Conservation (phyloP, 2,888 invertebrate species). For the Notodonta dromedarius region DNA sequence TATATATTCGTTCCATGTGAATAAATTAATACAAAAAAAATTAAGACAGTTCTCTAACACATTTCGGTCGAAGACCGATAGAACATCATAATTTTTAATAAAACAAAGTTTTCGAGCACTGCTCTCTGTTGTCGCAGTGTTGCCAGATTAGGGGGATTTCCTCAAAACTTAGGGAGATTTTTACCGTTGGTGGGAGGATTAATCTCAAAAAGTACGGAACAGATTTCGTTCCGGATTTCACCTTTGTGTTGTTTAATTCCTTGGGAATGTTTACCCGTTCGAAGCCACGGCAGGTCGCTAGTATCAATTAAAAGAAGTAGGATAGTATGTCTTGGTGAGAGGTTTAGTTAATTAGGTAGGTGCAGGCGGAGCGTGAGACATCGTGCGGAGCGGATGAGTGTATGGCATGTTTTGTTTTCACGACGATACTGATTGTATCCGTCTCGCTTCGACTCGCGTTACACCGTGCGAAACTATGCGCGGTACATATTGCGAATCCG, state of each 20-base stretch:
- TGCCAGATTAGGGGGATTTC: too few relatives aligned
- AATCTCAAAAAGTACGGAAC: not conserved
- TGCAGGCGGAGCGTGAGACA: constrained; percentile 59
- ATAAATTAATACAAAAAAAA: too few relatives aligned
- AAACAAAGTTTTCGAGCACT: too few relatives aligned
- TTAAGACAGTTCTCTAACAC: too few relatives aligned
- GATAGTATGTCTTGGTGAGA: constrained; percentile 6
- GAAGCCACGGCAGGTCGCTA: not conserved
- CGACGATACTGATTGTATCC: constrained; percentile 37
- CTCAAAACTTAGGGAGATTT: too few relatives aligned
- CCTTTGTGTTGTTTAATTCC: constrained; percentile 9
- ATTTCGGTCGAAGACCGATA: too few relatives aligned
- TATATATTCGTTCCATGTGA: too few relatives aligned
- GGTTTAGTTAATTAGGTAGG: constrained; percentile 27
- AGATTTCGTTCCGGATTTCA: not conserved
- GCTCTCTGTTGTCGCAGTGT: too few relatives aligned
- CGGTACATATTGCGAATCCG: constrained; percentile 37
- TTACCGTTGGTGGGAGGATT: too few relatives aligned
- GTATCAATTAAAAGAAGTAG: constrained; percentile 2
- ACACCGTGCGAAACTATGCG: constrained; percentile 75
- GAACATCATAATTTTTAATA: too few relatives aligned
- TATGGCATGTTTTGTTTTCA: constrained; percentile 39
- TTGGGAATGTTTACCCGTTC: too few relatives aligned
- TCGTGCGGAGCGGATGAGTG: constrained; percentile 37
- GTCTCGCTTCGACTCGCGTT: constrained; percentile 58